Evolutionary conservation across 2,113 vertebrate species (phyloP), one percentile per base, ranked within the genome.

Genomic region (Cynoglossus semilaevis): DNA sequence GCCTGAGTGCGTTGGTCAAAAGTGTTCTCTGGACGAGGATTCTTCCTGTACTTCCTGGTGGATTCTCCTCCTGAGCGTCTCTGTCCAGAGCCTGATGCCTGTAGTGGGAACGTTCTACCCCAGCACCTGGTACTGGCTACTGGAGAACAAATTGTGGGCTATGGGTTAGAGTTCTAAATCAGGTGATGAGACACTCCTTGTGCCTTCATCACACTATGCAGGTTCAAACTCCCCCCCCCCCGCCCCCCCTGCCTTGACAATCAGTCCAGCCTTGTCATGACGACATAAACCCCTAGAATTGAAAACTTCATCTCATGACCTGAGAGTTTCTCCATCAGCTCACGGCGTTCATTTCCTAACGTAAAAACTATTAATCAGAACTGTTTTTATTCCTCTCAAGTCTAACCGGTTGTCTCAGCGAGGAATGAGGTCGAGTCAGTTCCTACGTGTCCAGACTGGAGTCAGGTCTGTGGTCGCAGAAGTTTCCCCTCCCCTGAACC

Each of bases 161-260:
- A 6, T 29, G 22, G 38, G 14, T 41, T 41, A 9, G 38, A 41
- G 22, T 50, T 41, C 41, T 47, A 8, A 58, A 49, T 60, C 62
- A 65, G 19, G 19, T 63, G 57, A 63, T 78, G 68, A 78, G 57
- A 67, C 43, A 54, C 58, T 72, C 9, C 19, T 58, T 8, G 88
- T 90, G 88, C 86, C 88, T 88, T 91, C 67, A 16, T 72, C 64
- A 58, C 60, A 47, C 76, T 84, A 83, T 85, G 80, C 85, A 84
- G 76, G 58, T 73, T 67, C 66, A 68, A 67, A 64, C 18, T 18
- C 46, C 22, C 29, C 45, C 4, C 42, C 29, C 36, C 11, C 36
- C 36, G 13, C 18, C 47, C 15, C 34, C 43, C 4, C 40, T 22
- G 76, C 82, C 66, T 72, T 54, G 87, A 89, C 87, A 88, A 89